Percentiles rank a stretch among this genome's conserved stretches.
Conservation (phyloP, 2,113 vertebrate species). For the Phainopepla nitens region DNA sequence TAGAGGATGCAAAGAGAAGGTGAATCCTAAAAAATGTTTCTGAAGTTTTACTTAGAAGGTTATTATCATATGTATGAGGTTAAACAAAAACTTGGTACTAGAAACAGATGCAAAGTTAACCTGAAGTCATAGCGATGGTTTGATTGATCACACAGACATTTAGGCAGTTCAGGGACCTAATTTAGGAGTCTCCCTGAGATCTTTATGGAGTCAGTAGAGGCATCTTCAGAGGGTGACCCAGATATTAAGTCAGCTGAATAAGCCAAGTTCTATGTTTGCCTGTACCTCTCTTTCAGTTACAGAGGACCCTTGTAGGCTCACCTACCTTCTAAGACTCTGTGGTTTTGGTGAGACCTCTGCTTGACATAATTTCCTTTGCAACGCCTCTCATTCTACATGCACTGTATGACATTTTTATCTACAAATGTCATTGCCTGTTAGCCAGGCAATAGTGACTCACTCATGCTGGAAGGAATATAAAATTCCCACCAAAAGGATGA, state of each 20-base stretch:
- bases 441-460: not conserved
- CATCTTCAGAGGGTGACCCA: not conserved
- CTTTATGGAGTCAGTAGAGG: not conserved
- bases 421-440: not conserved
- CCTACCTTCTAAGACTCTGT: not conserved
- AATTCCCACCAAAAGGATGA: not conserved
- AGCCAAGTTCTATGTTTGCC: not conserved
- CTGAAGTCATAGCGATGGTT: not conserved
- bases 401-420: not conserved
- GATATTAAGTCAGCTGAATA: not conserved
- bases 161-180: not conserved
- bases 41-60: not conserved
- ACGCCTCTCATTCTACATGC: not conserved
- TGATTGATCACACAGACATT: not conserved
- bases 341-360: not conserved
- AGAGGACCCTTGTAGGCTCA: not conserved
- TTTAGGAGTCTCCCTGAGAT: not conserved
- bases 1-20: not conserved
- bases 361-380: not conserved
- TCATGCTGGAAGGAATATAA: not conserved
- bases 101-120: not conserved
- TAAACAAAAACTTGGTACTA: not conserved
- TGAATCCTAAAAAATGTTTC: not conserved
- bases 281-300: not conserved
- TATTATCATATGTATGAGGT: not conserved